Evolutionary conservation across 2,888 invertebrate genomes (phyloP), one percentile per base, ranked within the genome.

Genomic region (Caenorhabditis uteleia): DNA sequence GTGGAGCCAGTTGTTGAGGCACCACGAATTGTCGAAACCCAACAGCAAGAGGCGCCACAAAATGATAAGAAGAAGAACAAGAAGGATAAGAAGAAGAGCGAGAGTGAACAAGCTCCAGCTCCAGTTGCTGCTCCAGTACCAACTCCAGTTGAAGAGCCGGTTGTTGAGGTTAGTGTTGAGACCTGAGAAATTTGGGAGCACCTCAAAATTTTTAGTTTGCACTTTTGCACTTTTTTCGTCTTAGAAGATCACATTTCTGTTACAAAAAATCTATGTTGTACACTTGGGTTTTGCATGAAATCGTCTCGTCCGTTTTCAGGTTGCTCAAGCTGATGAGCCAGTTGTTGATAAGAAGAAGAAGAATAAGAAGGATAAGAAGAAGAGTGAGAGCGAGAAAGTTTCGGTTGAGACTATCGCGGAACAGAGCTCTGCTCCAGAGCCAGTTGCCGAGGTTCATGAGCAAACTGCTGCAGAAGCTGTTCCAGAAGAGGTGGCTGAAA

Each of bases 391-490:
- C 8, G n/a, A n/a, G n/a, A n/a, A n/a, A n/a, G n/a, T n/a, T n/a
- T 10, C 67, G 20, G 68, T 60, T 39, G 68, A 68, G 14, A 50
- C 29, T 33, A 43, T 65, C 44, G 68, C 64, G 53, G 64, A 65
- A 33, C 31, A 65, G 7, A 65, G 65, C 50, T 68, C 65, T 27
- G 68, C 65, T 1, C 55, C 68, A 7, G 59, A 50, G 4, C 64
- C 61, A 23, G 25, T 33, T 34, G 56, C 51, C 12, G 43, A 46
- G 25, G 34, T 29, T 21, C 38, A 51, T 12, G 26, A 21, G 12
- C 8, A 14, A 23, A 33, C 12, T 31, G 39, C 23, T n/a, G 10
- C 16, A 10, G 51, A 51, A 31, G 12, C 21, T 20, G n/a, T n/a
- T n/a, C 21, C n/a, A 25, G 43, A 51, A 27, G 53, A 60, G 33